Conservation (phyloP, 1,140 invertebrate genomes). For the Mercenaria mercenaria region DNA sequence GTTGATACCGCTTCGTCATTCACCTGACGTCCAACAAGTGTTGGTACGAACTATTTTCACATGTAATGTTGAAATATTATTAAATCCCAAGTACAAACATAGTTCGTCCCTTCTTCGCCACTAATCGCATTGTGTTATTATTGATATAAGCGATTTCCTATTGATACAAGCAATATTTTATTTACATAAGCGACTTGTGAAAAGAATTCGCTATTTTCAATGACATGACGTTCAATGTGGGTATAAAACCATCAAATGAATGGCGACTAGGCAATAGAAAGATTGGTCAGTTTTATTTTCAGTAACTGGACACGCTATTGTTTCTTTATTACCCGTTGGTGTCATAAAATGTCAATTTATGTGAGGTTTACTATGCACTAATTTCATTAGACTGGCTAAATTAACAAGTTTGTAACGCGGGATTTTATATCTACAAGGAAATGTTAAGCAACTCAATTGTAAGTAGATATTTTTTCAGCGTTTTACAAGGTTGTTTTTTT, state of each 20-base stretch:
- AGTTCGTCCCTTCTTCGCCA: not conserved
- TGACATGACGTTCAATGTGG: not conserved
- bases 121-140: slow-evolving; percentile 28
- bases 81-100: slow-evolving; percentile 30
- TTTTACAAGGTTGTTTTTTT: too few relatives aligned
- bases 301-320: slow-evolving; percentile 8
- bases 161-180: slow-evolving; percentile 22
- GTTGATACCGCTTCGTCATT: not conserved
- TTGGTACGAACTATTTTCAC: slow-evolving; percentile 13
- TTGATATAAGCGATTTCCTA: slow-evolving; percentile 43
- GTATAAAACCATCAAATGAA: not conserved
- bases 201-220: slow-evolving; percentile 21
- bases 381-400: not conserved
- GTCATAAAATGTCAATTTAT: slow-evolving; percentile 5
- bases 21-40: not conserved
- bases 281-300: slow-evolving; percentile 29
- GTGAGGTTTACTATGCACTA: not conserved
- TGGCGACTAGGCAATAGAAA: not conserved
- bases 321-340: not conserved
- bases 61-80: slow-evolving; percentile 17
- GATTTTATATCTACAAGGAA: not conserved
- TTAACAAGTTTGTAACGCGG: not conserved
- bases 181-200: slow-evolving; percentile 43
- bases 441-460: not conserved
- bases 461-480: not conserved